Percentiles rank a stretch among this genome's conserved stretches.
These are phyloP conservation scores for Galendromus occidentalis DNA, from an alignment of 1,140 invertebrate species.

Conservation along the genomic window DNA sequence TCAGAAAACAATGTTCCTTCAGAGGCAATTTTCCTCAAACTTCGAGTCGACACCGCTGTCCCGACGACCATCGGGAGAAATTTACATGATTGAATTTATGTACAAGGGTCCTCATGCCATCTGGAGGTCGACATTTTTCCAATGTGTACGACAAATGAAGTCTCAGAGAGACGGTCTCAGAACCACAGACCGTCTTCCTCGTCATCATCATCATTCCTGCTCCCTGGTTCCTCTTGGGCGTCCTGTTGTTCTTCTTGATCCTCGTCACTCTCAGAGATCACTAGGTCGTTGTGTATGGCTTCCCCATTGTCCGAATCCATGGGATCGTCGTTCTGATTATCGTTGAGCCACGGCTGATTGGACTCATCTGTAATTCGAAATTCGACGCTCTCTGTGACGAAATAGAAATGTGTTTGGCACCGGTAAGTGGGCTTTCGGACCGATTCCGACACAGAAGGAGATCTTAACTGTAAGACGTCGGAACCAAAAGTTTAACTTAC, in stretches of 20 bases:
- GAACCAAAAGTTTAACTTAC: constrained; percentile 13
- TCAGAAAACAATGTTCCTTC: too few species aligned
- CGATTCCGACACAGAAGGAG: background rate
- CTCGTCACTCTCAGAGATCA: constrained; percentile 20
- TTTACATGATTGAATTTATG: too few species aligned
- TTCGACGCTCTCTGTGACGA: too few species aligned
- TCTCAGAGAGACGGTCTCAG: background rate
- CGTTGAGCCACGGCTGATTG: background rate
- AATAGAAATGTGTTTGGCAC: too few species aligned
- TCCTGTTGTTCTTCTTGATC: constrained; percentile 23
- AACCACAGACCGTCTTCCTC: constrained; percentile 25
- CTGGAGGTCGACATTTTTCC: too few species aligned
- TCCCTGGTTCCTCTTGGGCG: constrained; percentile 21
- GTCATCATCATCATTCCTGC: constrained; percentile 24
- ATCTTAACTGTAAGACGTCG: background rate
- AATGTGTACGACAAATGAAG: background rate
- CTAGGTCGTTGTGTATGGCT: constrained; percentile 10
- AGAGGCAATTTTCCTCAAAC: too few species aligned
- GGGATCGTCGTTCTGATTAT: background rate
- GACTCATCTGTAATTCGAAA: background rate
- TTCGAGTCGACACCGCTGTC: too few species aligned
- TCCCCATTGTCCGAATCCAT: constrained; percentile 15
- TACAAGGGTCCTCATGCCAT: too few species aligned
- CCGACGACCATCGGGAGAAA: too few species aligned
- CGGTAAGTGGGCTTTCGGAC: too few species aligned